phyloP scores from a whole-genome alignment of 1,140 invertebrate species.

The Coptotermes formosanus region DNA sequence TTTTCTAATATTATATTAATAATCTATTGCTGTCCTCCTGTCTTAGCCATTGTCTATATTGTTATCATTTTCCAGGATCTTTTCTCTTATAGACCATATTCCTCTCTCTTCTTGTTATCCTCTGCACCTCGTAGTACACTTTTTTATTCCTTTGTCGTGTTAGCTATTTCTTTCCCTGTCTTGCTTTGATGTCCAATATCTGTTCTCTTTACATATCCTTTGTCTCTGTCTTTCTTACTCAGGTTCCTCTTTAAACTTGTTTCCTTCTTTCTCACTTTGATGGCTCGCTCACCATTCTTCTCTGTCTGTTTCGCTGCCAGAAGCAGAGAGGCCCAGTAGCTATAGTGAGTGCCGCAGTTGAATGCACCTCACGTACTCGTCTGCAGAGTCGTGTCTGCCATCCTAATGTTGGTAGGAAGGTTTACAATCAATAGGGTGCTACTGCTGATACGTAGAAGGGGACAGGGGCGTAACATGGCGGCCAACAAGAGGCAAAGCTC shows the following conservation, averaged over 20 bases:
- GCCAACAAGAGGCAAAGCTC: slow-evolving; percentile 11
- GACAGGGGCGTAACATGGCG: slow-evolving; percentile 35
- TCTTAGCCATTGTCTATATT: not conserved
- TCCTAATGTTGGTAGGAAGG: slow-evolving; percentile 55
- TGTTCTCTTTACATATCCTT: not conserved
- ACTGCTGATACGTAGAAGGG: slow-evolving; percentile 39
- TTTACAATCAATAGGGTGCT: slow-evolving; percentile 37
- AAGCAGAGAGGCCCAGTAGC: not conserved
- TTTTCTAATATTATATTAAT: too few species aligned
- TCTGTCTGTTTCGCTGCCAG: not conserved
- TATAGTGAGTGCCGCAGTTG: slow-evolving; percentile 41
- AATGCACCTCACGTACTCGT: slow-evolving; percentile 61
- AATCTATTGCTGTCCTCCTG: too few species aligned
- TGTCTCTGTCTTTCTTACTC: not conserved
- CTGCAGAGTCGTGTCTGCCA: slow-evolving; percentile 62
- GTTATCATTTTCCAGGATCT: not conserved
- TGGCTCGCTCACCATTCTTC: not conserved
- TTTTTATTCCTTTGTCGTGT: not conserved
- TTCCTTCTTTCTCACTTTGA: not conserved
- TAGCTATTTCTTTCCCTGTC: not conserved
- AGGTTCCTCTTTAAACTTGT: not conserved
- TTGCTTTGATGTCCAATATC: not conserved
- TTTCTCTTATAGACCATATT: not conserved
- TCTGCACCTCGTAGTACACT: not conserved
- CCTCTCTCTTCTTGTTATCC: not conserved